Base-by-base conservation (phyloP, 2,797 vertebrate species). In the Hippoglossus hippoglossus region DNA sequence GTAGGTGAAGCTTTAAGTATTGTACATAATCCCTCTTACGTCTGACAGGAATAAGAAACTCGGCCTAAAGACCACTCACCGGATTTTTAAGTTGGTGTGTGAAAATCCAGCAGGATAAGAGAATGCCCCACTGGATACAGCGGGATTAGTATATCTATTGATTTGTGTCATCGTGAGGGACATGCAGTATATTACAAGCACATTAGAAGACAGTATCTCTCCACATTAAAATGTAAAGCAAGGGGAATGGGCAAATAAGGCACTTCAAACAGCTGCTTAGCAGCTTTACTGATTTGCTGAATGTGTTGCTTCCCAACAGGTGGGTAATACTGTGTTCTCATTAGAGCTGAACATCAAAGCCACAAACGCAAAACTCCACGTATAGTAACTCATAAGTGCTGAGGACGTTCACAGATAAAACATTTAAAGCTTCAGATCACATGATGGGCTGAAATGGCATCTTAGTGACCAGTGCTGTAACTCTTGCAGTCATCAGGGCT, bases 101-200 rank as follows among this genome's bases (percentile, higher is more conserved):
- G 92, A 91, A 92, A 93, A 93, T 93, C 91, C 87, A 77, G 65
- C 73, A 70, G 91, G 93, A 93, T 93, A 92, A 93, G 85, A 82
- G 82, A 91, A 87, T 82, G 91, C 83, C 92, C 89, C 81, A 75
- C 85, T 91, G 91, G 92, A 91, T 92, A 89, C 82, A 81, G 75
- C 73, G 50, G 93, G 93, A 95, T 95, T 94, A 94, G 90, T 90
- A 84, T 80, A 90, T 87, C 81, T 91, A 95, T 94, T 92, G 93
- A 95, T 94, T 91, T 90, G 83, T 92, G 93, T 93, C 91, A 94
- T 91, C 79, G 69, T 85, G 81, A 89, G 86, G 87, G 89, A 88
- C 84, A 75, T 73, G 80, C 89, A 91, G 90, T 94, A 86, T 88
- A 93, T 94, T 92, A 89, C 81, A 85, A 89, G 83, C 87, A 89